phyloP scores from a whole-genome alignment of 2,888 invertebrate species.

The Anthophora plumipes region DNA sequence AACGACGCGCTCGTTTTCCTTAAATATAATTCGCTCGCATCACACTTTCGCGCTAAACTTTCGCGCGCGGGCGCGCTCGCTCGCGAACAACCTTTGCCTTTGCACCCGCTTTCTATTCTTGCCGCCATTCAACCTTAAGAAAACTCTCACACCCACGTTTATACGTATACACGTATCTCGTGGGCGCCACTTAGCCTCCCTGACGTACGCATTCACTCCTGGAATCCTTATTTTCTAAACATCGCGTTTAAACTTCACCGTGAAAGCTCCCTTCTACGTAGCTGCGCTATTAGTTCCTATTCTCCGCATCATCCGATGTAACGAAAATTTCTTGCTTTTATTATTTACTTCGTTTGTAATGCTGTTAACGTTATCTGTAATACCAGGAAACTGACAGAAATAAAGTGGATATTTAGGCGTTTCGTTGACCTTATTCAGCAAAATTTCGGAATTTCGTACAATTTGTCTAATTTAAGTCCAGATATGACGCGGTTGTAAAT shows the following conservation, averaged over 20 bases:
- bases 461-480: no score
- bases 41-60: neutral
- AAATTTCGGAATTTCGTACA: no score
- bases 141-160: neutral
- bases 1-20: neutral
- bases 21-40: neutral
- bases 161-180: neutral
- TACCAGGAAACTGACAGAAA: neutral
- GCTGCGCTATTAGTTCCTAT: conserved; percentile 4
- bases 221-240: neutral
- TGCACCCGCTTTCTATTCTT: neutral
- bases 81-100: no score
- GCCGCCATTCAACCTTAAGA: conserved; percentile 9
- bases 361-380: neutral
- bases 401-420: neutral
- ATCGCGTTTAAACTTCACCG: neutral
- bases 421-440: conserved; percentile 15
- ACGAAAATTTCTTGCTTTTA: conserved; percentile 6
- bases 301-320: neutral
- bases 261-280: neutral
- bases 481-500: no score
- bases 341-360: neutral
- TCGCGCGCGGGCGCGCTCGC: no score
- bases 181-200: neutral
- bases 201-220: neutral